A percentile compares a stretch with the other conserved stretches of the same genome.
Conservation (phyloP, 2,113 vertebrate genomes). For the Ophiodon elongatus region DNA sequence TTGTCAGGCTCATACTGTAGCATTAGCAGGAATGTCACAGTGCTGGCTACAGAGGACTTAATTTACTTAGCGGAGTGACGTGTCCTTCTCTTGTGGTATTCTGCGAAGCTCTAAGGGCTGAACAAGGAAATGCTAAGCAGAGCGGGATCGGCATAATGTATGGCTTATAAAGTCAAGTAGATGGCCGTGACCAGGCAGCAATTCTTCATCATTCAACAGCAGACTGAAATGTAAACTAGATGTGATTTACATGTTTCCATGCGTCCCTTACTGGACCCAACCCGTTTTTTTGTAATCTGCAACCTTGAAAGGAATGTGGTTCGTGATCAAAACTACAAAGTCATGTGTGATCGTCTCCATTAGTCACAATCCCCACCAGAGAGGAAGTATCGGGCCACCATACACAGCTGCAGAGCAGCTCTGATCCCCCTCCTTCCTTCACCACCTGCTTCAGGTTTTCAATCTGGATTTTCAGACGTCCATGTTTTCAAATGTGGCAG, state of each 20-base stretch:
- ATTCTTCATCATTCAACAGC: slow-evolving; percentile 10
- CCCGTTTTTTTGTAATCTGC: neutral
- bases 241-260: slow-evolving; percentile 22
- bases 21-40: slow-evolving; percentile 66
- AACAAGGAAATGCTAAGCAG: slow-evolving; percentile 36
- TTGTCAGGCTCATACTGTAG: slow-evolving; percentile 67
- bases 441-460: neutral
- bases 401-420: neutral
- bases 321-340: slow-evolving; percentile 6
- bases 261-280: slow-evolving; percentile 15
- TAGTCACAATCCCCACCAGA: neutral
- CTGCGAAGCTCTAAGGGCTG: slow-evolving; percentile 22
- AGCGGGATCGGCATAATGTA: slow-evolving; percentile 17
- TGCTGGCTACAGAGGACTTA: slow-evolving; percentile 62
- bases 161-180: slow-evolving; percentile 12
- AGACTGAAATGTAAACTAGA: slow-evolving; percentile 28
- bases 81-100: slow-evolving; percentile 47
- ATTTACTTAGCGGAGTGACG: slow-evolving; percentile 66
- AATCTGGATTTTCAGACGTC: neutral
- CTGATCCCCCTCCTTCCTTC: slow-evolving; percentile 2
- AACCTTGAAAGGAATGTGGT: neutral
- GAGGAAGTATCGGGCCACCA: neutral
- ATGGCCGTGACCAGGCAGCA: slow-evolving; percentile 15
- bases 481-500: neutral
- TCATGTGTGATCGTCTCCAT: neutral